phyloP scores from a whole-genome alignment of 2,797 vertebrate genomes.

The Tapera naevia region DNA sequence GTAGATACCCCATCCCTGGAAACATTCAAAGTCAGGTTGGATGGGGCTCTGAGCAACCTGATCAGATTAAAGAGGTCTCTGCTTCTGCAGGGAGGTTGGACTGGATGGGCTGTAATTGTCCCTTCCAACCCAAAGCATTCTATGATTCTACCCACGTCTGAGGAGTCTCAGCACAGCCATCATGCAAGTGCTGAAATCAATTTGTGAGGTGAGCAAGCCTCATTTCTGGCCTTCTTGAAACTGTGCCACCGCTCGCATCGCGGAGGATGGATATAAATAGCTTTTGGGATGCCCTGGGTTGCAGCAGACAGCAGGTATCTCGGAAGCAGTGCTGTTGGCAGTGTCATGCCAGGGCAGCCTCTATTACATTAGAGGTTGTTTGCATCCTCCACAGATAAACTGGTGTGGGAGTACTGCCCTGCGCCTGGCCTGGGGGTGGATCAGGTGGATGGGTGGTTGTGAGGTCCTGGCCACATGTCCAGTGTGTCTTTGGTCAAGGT shows the following conservation, averaged over 20 bases:
- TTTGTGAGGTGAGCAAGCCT: background rate
- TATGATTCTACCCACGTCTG: accelerated
- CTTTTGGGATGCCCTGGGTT: background rate
- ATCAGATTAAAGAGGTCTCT: no score
- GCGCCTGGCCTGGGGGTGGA: background rate
- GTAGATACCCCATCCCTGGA: no score
- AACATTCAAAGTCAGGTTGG: no score
- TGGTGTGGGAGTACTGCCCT: background rate
- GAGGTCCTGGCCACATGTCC: background rate
- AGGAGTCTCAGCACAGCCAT: background rate
- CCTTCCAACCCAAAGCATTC: no score
- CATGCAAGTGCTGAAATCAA: accelerated
- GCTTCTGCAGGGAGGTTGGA: no score
- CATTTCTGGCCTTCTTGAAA: background rate
- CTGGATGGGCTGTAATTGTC: no score
- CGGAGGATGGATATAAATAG: background rate
- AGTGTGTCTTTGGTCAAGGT: background rate
- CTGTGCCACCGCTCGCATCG: accelerated
- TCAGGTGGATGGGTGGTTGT: background rate
- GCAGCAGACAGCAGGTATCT: background rate
- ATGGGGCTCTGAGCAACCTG: no score
- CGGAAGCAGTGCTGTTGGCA: background rate
- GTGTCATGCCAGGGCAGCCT: background rate
- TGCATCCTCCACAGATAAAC: background rate
- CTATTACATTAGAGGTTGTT: background rate